Evolutionary conservation across 2,888 invertebrate genomes (phyloP), one percentile per base, ranked within the genome.

Genomic region (Gymnoscelis rufifasciata): DNA sequence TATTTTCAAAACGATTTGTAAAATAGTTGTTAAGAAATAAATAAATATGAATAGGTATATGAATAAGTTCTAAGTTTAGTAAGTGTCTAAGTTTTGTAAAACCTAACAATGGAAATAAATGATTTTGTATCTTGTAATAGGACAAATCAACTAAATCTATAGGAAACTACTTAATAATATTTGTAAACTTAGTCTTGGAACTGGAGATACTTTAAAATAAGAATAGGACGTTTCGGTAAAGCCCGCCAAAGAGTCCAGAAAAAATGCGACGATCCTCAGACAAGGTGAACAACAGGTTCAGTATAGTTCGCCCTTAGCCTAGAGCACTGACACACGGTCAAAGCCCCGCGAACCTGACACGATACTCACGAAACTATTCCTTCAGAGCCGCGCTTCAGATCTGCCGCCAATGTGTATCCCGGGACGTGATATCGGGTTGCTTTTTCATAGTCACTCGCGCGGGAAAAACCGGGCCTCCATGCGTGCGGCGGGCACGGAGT

Each of bases 391-490:
- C 60, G 52, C 52, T 57, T 61, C 55, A 49, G 46, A 52, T 51
- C 38, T 56, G 52, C 54, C 59, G 59, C 61, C 66, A 64, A 59
- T 66, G 65, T 59, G 28, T 49, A 44, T 64, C 58, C 64, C 65
- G 63, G 61, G 59, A 58, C 60, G 64, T 62, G 59, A 69, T 67
- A 72, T 70, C 70, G 64, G 64, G 62, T 69, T 65, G 62, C 59
- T 69, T 68, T 74, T 73, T 78, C 81, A 78, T 80, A 76, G 69
- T 80, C 77, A 83, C 80, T 70, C 68, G 69, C 79, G 77, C 78
- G 78, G 71, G 70, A 67, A 74, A 71, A 60, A 55, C 57, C 53
- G 54, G 57, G 57, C 56, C 63, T 73, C 77, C 77, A 76, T 74
- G 74, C 83, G 86, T 80, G 77, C 82, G 75, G 59, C 52, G 58